Percentiles rank a stretch among this genome's conserved stretches.
These are phyloP conservation scores for Helicoverpa zea DNA, from an alignment of 1,140 invertebrate species.

Conservation along the genomic window DNA sequence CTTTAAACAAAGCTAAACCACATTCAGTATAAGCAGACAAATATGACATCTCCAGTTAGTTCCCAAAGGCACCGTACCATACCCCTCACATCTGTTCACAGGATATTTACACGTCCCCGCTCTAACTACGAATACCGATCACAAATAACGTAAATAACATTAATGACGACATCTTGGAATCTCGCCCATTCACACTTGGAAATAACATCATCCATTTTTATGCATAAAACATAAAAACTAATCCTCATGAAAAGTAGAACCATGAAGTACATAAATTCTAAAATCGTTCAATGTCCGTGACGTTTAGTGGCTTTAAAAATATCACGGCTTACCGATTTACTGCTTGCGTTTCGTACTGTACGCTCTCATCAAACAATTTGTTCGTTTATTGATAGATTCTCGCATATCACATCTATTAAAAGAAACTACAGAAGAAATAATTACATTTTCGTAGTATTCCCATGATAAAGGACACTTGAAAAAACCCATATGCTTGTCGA, in stretches of 20 bases:
- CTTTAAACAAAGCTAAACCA: no score
- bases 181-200: slow-evolving; percentile 30
- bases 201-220: slow-evolving; percentile 37
- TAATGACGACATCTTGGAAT: slow-evolving; percentile 39
- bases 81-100: background rate
- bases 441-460: no score
- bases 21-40: no score
- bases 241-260: slow-evolving; percentile 57
- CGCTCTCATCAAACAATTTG: slow-evolving; percentile 36
- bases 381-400: slow-evolving; percentile 8
- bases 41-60: background rate
- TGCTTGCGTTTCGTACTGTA: slow-evolving; percentile 59
- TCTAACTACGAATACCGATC: background rate
- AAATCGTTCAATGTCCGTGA: slow-evolving; percentile 64
- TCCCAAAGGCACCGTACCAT: background rate
- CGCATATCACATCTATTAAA: background rate
- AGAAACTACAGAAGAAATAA: background rate
- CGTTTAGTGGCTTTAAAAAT: slow-evolving; percentile 72
- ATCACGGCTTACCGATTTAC: slow-evolving; percentile 67
- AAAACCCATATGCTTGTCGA: background rate
- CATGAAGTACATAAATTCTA: slow-evolving; percentile 61
- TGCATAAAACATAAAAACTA: slow-evolving; percentile 38
- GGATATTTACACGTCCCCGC: background rate
- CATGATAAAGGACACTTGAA: no score
- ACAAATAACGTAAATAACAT: slow-evolving; percentile 23